Evolutionary conservation across 2,797 vertebrate species (phyloP).

Genomic region (Sebastes matsubarae): DNA sequence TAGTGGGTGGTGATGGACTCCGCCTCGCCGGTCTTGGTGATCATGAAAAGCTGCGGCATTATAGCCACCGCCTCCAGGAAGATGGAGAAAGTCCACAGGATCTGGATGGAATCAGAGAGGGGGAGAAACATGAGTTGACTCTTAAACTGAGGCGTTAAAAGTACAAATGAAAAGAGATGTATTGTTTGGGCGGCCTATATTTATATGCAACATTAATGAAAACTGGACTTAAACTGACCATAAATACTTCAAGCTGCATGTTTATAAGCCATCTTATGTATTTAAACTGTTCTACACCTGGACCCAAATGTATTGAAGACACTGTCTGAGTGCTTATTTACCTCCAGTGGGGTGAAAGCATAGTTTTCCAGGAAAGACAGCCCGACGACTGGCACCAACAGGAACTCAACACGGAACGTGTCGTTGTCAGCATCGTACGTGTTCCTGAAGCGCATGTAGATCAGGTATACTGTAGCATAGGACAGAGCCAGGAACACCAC

Average conservation of each 20-base stretch:
- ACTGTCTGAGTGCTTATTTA: constrained; percentile 51
- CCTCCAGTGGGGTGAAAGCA: constrained; percentile 91
- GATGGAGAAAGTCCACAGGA: constrained; percentile 97
- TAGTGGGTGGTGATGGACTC: constrained; percentile 97
- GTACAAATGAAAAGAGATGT: background rate
- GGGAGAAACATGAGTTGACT: background rate
- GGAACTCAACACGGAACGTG: constrained; percentile 93
- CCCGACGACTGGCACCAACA: constrained; percentile 92
- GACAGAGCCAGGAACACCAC: constrained; percentile 92
- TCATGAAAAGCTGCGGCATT: constrained; percentile 97
- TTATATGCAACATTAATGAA: background rate
- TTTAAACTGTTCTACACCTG: background rate
- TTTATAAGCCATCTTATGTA: background rate
- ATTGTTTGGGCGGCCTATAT: too few relatives aligned
- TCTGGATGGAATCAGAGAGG: constrained; percentile 69
- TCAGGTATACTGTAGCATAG: constrained; percentile 92
- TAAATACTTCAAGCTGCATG: background rate
- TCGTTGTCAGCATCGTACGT: constrained; percentile 89
- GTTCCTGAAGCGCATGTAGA: constrained; percentile 90
- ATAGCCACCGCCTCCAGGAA: constrained; percentile 96
- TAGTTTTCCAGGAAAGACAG: constrained; percentile 96
- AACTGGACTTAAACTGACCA: background rate
- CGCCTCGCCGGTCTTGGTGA: constrained; percentile 94
- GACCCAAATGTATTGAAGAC: background rate
- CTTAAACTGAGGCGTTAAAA: background rate